Conservation (phyloP, 1,140 invertebrate species). For the Drosophila trapezifrons region DNA sequence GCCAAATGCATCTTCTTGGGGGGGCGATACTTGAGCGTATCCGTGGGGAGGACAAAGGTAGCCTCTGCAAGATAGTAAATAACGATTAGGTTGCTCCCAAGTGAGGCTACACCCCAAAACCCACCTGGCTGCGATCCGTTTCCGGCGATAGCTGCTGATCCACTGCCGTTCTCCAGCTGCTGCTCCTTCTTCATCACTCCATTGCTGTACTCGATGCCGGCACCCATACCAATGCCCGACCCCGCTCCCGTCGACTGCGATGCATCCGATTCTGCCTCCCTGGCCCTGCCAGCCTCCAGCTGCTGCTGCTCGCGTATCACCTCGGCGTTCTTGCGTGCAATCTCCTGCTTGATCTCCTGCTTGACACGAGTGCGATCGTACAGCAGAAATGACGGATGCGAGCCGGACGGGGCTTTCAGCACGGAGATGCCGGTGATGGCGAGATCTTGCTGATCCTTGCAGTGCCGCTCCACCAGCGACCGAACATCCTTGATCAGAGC, state of each 20-base stretch:
- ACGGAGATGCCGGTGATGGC: constrained; percentile 93
- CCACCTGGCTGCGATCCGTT: constrained; percentile 55
- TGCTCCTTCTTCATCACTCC: constrained; percentile 73
- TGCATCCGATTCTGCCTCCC: constrained; percentile 60
- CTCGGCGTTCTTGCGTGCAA: constrained; percentile 76
- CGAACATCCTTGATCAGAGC: constrained; percentile 94
- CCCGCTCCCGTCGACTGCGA: constrained; percentile 26
- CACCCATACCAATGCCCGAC: constrained; percentile 18
- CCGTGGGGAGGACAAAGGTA: constrained; percentile 78
- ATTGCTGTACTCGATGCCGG: constrained; percentile 67
- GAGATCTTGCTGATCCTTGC: constrained; percentile 92
- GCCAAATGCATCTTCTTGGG: constrained; percentile 82
- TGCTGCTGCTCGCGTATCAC: constrained; percentile 79
- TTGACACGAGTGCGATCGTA: constrained; percentile 76
- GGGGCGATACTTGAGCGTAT: constrained; percentile 78
- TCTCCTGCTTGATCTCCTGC: constrained; percentile 82
- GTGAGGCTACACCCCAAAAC: neutral
- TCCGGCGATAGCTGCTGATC: neutral
- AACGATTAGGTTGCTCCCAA: neutral
- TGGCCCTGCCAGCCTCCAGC: constrained; percentile 60
- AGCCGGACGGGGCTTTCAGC: constrained; percentile 82
- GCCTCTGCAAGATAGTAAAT: constrained; percentile 46
- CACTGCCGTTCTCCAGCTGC: constrained; percentile 63
- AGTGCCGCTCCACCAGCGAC: constrained; percentile 93
- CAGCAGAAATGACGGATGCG: constrained; percentile 47